Percentiles rank a stretch among this genome's conserved stretches.
Conservation (phyloP, 2,797 vertebrate species). For the Tamandua tetradactyla region DNA sequence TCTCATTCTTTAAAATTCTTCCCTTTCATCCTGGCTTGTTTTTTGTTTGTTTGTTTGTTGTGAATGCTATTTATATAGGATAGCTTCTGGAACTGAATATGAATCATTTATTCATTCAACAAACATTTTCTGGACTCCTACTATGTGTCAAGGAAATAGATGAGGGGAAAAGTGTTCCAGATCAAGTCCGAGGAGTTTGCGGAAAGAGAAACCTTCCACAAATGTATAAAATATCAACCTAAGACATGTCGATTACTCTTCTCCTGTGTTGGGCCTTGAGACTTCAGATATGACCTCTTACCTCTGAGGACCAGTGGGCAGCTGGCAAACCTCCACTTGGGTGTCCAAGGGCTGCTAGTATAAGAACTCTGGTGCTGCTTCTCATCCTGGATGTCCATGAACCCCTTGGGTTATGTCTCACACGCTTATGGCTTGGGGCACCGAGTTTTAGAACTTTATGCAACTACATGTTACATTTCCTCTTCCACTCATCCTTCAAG, state of each 20-base stretch:
- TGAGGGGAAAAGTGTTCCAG: not conserved
- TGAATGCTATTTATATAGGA: conserved; percentile 26
- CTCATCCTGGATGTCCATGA: not conserved
- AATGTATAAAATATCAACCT: not conserved
- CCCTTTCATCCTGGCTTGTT: not conserved
- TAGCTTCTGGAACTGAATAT: not conserved
- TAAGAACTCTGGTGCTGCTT: not conserved
- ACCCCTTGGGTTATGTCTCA: not conserved
- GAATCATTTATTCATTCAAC: not conserved
- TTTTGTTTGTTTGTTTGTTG: not conserved
- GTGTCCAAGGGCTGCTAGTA: not conserved
- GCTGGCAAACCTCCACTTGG: not conserved
- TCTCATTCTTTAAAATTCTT: not conserved
- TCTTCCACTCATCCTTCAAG: not conserved
- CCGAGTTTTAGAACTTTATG: not conserved
- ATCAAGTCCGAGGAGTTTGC: not conserved
- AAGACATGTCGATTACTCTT: not conserved
- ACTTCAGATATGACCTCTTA: not conserved
- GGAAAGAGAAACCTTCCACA: not conserved
- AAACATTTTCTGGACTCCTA: not conserved
- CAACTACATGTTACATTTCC: not conserved
- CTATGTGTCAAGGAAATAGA: not conserved
- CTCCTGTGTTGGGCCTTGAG: not conserved
- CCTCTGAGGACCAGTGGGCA: not conserved
- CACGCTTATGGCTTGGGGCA: not conserved